phyloP scores from a whole-genome alignment of 1,140 invertebrate genomes.

The Ceratoteleas bidentatus region DNA sequence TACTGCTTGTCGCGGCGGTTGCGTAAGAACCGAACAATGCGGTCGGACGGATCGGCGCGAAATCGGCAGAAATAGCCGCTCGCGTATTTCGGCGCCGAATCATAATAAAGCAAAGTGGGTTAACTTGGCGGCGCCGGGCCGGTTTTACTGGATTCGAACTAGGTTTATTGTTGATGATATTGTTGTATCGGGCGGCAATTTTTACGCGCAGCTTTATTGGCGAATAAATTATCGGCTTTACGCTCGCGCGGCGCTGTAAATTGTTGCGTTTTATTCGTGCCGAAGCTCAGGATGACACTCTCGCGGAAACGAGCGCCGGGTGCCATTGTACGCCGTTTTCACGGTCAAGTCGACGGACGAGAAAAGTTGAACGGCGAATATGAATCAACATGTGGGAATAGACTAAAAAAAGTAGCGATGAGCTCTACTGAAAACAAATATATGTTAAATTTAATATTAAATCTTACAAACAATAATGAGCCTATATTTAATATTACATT shows the following conservation, averaged over 20 bases:
- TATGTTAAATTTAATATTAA: no score
- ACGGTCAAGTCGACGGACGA: not conserved
- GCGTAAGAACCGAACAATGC: conserved; percentile 22
- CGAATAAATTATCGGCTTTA: conserved; percentile 38
- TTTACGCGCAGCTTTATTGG: conserved; percentile 17
- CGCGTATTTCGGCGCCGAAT: conserved; percentile 44
- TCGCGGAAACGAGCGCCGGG: conserved; percentile 2
- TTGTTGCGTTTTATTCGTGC: conserved; percentile 11
- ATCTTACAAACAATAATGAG: no score
- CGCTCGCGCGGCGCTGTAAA: conserved; percentile 17
- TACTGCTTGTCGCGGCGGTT: conserved; percentile 7
- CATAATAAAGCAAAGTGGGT: conserved; percentile 40
- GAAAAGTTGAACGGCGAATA: not conserved
- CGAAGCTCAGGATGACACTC: not conserved
- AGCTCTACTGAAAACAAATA: no score
- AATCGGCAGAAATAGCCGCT: conserved; percentile 44
- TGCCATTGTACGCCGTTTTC: not conserved
- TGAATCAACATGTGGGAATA: no score
- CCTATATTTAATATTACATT: no score
- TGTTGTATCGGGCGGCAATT: conserved; percentile 26
- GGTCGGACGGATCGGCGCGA: conserved; percentile 1
- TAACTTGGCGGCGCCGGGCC: conserved; percentile 30
- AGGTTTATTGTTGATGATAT: conserved; percentile 49
- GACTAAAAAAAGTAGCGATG: no score
- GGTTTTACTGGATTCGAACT: conserved; percentile 40